Percentiles rank a stretch among this genome's conserved stretches.
phyloP scores from a whole-genome alignment of 2,888 invertebrate species.

The Norana najaformis region DNA sequence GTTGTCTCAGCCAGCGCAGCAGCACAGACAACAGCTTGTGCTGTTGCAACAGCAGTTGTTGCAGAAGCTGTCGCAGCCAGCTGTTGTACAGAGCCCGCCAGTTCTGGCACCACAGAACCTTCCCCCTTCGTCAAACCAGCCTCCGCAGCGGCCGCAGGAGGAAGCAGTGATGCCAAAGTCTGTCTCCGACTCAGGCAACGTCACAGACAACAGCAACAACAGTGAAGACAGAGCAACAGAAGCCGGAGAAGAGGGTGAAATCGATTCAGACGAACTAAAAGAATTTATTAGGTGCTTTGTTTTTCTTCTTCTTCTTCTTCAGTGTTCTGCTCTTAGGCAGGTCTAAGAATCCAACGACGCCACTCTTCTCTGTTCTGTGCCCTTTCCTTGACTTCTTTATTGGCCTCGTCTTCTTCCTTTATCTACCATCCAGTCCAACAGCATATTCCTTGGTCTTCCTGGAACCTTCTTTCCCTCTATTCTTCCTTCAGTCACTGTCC shows the following conservation, averaged over 20 bases:
- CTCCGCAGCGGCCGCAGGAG: background rate
- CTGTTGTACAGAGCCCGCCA: background rate
- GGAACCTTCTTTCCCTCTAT: too few relatives aligned
- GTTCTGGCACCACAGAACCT: background rate
- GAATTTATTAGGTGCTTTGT: background rate
- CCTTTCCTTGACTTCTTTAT: too few relatives aligned
- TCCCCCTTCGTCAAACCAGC: background rate
- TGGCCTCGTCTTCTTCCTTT: too few relatives aligned
- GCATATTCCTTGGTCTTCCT: too few relatives aligned
- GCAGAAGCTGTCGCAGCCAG: constrained; percentile 37
- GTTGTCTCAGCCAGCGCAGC: constrained; percentile 24
- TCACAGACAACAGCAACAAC: constrained; percentile 31
- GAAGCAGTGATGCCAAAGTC: background rate
- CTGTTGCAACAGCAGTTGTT: constrained; percentile 31
- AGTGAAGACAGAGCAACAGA: background rate
- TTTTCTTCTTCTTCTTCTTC: background rate
- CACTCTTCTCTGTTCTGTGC: too few relatives aligned
- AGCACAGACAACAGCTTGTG: background rate
- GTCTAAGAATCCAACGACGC: too few relatives aligned
- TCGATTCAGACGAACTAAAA: background rate
- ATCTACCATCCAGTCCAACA: too few relatives aligned
- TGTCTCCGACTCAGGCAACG: background rate
- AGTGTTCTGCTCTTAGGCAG: too few relatives aligned
- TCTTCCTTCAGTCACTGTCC: too few relatives aligned
- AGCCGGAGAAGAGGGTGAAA: constrained; percentile 7